Conservation (phyloP, 2,888 invertebrate genomes). For the Andrena dorsata region DNA sequence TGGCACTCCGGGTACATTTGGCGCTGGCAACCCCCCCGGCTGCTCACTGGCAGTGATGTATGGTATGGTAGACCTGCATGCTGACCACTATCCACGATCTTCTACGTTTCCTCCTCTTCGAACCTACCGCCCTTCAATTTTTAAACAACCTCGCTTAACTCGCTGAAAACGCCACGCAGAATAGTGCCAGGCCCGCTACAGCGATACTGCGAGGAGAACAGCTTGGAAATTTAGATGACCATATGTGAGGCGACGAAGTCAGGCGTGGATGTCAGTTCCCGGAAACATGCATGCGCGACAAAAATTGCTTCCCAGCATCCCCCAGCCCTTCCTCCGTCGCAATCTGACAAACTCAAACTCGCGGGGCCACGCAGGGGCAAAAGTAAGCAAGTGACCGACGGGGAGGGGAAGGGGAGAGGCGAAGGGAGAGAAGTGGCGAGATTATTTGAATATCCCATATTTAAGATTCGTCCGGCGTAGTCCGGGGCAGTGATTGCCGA, state of each 20-base stretch:
- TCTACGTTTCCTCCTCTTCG: slow-evolving; percentile 22
- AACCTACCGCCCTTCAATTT: slow-evolving; percentile 6
- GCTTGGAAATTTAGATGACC: no score
- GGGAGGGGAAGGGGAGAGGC: neutral
- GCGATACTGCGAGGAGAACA: no score
- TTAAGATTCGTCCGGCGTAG: slow-evolving; percentile 84
- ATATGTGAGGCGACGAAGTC: no score
- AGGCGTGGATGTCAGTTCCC: no score
- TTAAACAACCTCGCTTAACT: neutral
- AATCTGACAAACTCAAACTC: neutral
- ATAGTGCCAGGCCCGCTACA: neutral
- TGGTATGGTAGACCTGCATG: slow-evolving; percentile 71
- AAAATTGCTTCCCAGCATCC: neutral
- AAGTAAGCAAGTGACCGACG: slow-evolving; percentile 3
- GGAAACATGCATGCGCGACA: neutral
- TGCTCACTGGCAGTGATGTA: slow-evolving; percentile 80
- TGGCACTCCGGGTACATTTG: slow-evolving; percentile 79
- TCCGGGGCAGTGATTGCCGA: slow-evolving; percentile 83
- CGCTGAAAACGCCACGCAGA: neutral
- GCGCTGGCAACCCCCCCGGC: slow-evolving; percentile 78
- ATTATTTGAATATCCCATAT: slow-evolving; percentile 84
- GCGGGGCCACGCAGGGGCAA: slow-evolving; percentile 1
- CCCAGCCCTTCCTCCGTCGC: neutral
- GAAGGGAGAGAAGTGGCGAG: slow-evolving; percentile 54
- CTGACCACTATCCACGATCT: slow-evolving; percentile 68